A percentile compares a stretch with the other conserved stretches of the same genome.
Conservation (phyloP, 2,113 vertebrate genomes). For the Spea bombifrons region DNA sequence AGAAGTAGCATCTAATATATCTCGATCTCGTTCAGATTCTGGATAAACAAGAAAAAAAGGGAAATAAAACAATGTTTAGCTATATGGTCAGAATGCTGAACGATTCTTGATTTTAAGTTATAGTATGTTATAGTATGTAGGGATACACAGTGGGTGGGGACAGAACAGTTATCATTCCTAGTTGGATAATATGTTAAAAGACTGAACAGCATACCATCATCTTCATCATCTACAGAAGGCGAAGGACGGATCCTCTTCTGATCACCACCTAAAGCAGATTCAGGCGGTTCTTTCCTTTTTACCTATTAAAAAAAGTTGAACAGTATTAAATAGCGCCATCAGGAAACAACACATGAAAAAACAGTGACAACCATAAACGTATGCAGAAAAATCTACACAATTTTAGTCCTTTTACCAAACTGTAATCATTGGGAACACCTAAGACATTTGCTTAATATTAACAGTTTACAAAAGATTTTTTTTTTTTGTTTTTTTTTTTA, state of each 20-base stretch:
- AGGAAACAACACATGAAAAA: too few species aligned
- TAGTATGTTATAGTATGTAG: too few species aligned
- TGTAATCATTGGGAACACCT: too few species aligned
- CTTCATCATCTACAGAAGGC: conserved; percentile 88
- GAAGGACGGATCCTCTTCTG: conserved; percentile 91
- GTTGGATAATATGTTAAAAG: conserved; percentile 2
- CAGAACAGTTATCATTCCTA: too few species aligned
- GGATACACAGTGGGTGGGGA: too few species aligned
- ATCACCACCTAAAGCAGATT: conserved; percentile 76
- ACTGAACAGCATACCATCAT: conserved; percentile 78
- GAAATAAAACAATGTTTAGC: neutral
- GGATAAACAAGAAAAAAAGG: neutral
- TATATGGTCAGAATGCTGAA: neutral
- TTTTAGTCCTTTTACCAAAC: too few species aligned
- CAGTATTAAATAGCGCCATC: too few species aligned
- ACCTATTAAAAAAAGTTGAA: conserved; percentile 65
- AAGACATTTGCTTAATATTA: too few species aligned
- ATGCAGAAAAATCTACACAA: too few species aligned
- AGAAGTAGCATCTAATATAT: conserved; percentile 66
- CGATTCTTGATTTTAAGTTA: neutral
- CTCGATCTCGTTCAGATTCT: conserved; percentile 72
- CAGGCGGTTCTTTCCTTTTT: conserved; percentile 95
- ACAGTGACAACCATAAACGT: too few species aligned
- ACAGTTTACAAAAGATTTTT: too few species aligned
- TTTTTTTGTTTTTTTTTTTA: too few species aligned